Base-by-base conservation (phyloP, 2,797 vertebrate genomes). In the Gallirallus australis region DNA sequence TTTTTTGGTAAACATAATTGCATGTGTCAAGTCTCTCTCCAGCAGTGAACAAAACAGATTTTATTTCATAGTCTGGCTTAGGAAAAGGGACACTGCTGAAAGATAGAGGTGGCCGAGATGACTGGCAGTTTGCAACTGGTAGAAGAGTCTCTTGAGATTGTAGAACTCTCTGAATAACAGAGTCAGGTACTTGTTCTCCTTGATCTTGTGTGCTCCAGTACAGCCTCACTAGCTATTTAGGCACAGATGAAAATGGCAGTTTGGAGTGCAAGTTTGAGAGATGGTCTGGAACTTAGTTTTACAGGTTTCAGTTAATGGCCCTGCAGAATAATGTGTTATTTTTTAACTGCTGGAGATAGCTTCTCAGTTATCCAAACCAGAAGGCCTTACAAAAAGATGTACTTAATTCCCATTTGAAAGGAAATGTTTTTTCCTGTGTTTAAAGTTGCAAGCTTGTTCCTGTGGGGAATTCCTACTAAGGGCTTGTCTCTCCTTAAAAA, bases 381-480 rank as follows among this genome's bases (percentile, higher is more conserved):
- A 89, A 84, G 21, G 15, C 47, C 57, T 84, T 81, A 18, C 30
- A 71, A 52, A 85, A 94, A 72, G 69, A 75, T 64, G 35, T 61
- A 71, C 48, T 82, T 77, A 79, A 27, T 48, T 65, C 31, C 56
- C 12, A 20, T 89, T 95, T 80, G 77, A 89, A 79, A 85, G 35
- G n/a, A 73, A 92, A 72, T 73, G 15, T 18, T 73, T 89, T 45
- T 88, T 96, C 57, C 30, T 2, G 0, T 82, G 47, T 85, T 94
- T 50, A 78, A 64, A 96, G 57, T 83, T 87, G 27, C 63, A 84
- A 21, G 47, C 72, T 90, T 82, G 54, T 69, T 96, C 76, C 79
- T 95, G 37, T 93, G 86, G 52, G 91, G 80, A 86, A 87, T 90
- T 86, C 77, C 91, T 96, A 2, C 81, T 80, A 87, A 92, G 86